phyloP scores from a whole-genome alignment of 2,888 invertebrate genomes.

The Caprella mutica region DNA sequence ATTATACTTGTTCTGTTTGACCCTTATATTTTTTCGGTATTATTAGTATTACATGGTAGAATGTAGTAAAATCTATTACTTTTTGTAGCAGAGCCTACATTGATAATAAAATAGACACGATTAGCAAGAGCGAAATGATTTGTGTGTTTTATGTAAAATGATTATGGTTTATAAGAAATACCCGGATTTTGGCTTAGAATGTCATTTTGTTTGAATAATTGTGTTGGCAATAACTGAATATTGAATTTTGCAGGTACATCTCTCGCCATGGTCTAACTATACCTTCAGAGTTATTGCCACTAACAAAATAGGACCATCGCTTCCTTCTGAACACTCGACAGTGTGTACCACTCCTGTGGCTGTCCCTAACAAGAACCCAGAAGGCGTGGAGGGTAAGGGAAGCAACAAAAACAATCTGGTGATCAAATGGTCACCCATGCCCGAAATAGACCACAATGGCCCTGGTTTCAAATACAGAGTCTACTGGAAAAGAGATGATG shows the following conservation, averaged over 20 bases:
- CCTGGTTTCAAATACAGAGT: conserved; percentile 86
- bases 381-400: conserved; percentile 80
- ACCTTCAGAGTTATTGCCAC: conserved; percentile 84
- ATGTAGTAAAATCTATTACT: no score
- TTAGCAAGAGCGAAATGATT: no score
- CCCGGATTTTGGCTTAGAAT: no score
- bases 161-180: no score
- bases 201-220: no score
- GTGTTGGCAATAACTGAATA: no score
- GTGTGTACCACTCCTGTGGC: conserved; percentile 75
- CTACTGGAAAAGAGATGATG: conserved; percentile 69
- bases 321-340: conserved; percentile 68
- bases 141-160: no score
- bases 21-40: no score
- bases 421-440: conserved; percentile 93
- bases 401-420: conserved; percentile 77
- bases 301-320: conserved; percentile 82
- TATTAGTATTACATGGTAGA: no score
- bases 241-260: conserved; percentile 44
- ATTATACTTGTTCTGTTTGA: no score
- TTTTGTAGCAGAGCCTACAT: no score
- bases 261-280: conserved; percentile 89
- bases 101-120: no score
- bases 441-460: conserved; percentile 91
- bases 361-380: conserved; percentile 85